Percentiles rank a stretch among this genome's conserved stretches.
These are phyloP conservation scores for Subacronicta megacephala DNA, from an alignment of 2,888 invertebrate species.

Conservation along the genomic window DNA sequence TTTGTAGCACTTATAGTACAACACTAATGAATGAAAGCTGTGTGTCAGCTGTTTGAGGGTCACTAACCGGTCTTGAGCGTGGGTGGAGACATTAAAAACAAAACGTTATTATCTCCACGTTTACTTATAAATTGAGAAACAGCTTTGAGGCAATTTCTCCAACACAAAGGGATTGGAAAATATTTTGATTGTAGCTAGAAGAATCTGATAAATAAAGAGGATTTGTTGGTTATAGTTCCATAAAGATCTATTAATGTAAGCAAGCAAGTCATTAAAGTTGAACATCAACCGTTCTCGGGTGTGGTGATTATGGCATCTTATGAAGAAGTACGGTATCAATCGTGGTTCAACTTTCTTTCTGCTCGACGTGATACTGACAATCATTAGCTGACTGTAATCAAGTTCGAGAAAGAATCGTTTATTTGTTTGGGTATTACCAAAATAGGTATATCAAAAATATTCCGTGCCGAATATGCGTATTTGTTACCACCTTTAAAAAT, in stretches of 20 bases:
- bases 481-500: too few relatives aligned
- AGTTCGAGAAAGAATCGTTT: background rate
- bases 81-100: conserved; percentile 23
- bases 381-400: conserved; percentile 30
- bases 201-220: conserved; percentile 7
- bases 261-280: conserved; percentile 23
- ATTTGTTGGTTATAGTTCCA: conserved; percentile 12
- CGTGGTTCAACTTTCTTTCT: conserved; percentile 44
- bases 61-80: conserved; percentile 19
- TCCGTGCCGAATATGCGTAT: too few relatives aligned
- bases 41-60: conserved; percentile 1
- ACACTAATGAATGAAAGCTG: conserved; percentile 46
- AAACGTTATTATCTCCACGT: conserved; percentile 18
- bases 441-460: background rate
- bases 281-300: conserved; percentile 14
- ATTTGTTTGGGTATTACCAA: background rate
- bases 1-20: conserved; percentile 17
- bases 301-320: conserved; percentile 35
- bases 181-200: conserved; percentile 5
- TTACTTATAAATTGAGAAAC: conserved; percentile 1
- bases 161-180: conserved; percentile 4
- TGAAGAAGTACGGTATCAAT: conserved; percentile 36
- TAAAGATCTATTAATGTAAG: conserved; percentile 24
- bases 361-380: conserved; percentile 25
- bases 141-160: background rate